Base-by-base conservation (phyloP, 2,797 vertebrate genomes). In the Xiphorhynchus erythropygius region DNA sequence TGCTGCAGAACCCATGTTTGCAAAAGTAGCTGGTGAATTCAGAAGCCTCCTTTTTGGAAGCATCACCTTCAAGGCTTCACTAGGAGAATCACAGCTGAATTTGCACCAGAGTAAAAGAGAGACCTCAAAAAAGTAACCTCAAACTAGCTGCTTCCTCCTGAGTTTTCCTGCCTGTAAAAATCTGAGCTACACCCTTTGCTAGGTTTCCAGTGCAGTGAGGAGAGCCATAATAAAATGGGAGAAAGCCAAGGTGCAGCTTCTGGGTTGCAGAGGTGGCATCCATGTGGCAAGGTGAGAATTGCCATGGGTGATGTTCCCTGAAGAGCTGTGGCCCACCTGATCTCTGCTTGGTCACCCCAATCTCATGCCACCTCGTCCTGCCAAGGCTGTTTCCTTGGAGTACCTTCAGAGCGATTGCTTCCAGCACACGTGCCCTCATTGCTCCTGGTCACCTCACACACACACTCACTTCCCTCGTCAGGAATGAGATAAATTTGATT, bases 401-500 rank as follows among this genome's bases (percentile, higher is more conserved):
- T 13, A 10, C 21, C 47, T 91, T 46, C n/a, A 74, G 74, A 80
- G 53, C 16, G 41, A 9, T 24, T 83, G n/a, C 18, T 75, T 11
- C 59, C 39, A 42, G 17, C 60, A 22, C 53, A 30, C 2, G 1
- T 33, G 33, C 53, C 62, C 50, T 64, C 55, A 3, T 24, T 28
- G 46, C 67, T 93, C 37, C 80, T 69, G 70, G 10, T 80, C 73
- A 81, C 73, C 65, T 83, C 87, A 57, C 68, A 55, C 33, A 53
- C 62, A 63, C 21, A 1, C 67, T 65, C 22, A 3, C 64, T 90
- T 77, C 56, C 62, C 42, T 86, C 52, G 32, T 70, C 73, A 67
- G 65, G 85, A 93, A 55, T 24, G 52, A 74, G 79, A 87, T 86
- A 84, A 85, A 95, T 93, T 88, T 56, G 70, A 90, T 94, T 92